Evolutionary conservation across 2,113 vertebrate genomes (phyloP), one percentile per base, ranked within the genome.

Genomic region (Centropus unirufus): DNA sequence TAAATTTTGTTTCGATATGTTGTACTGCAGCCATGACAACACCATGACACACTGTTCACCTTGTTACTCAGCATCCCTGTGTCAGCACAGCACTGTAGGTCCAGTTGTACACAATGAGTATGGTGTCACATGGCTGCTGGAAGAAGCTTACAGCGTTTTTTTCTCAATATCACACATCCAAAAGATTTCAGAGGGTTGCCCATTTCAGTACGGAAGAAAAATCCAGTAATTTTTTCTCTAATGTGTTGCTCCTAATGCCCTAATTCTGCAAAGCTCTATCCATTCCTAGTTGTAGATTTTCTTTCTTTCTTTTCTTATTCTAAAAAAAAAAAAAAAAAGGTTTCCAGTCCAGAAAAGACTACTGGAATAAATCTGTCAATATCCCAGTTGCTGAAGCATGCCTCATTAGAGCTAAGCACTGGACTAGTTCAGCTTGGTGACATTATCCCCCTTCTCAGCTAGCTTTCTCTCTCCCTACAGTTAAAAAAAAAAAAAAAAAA

Each of bases 401-500:
- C 3, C 19, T 66, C 47, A 67, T 51, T 36, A 59, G 57, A 67
- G 24, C 9, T 36, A 75, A 11, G 27, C n/a, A 77, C 6, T 67
- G 36, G 24, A 46, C 12, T 64, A 86, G 34, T 15, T 83, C 67
- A 77, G 59, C 29, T 66, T 64, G 23, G 18, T 89, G 46, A 74
- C 34, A 54, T 89, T 23, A 74, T 5, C 11, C 9, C 9, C 5
- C 27, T 40, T 40, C 21, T 39, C 51, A 74, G 11, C 6, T 52
- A 63, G 27, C 34, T 58, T 27, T 36, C 42, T 67, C 22, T 62
- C 29, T 58, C 5, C 8, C 32, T 27, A 59, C 22, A 67, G 40
- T 27, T 23, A 68, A 72, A 84, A 55, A 40, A 1, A 27, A 73
- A 72, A 80, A 55, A 40, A 1, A 0, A 10, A 0, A 10, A 42